Evolutionary conservation across 2,797 vertebrate species (phyloP), one percentile per base, ranked within the genome.

Genomic region (Acanthurus tractus): DNA sequence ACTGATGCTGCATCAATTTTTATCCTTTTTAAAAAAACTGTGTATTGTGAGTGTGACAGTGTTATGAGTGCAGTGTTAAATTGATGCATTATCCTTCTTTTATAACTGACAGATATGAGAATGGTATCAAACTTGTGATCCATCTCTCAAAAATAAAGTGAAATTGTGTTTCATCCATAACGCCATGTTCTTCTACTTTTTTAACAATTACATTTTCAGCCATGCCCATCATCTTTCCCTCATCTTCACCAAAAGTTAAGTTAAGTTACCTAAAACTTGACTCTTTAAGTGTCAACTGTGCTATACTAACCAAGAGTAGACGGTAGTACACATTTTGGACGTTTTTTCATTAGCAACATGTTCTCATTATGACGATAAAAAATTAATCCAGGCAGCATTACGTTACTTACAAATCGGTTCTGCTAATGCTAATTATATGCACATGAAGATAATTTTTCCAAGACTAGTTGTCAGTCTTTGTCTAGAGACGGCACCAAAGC

Each of bases 401-500:
- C 18, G 8, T 52, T 64, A 66, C n/a, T 12, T 20, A 6, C 11
- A 58, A 59, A 46, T 3, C 10, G 38, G 8, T 44, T 52, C 76
- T 57, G 38, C 13, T 46, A 15, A 63, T 25, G 63, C 55, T 69
- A 38, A 63, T 66, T 22, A 13, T 42, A 64, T 61, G 29, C 3
- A 25, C n/a, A 57, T 12, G 15, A n/a, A 52, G 18, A 45, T 56
- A 3, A 12, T 40, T 23, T 69, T 63, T 18, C 29, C 36, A 46
- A 53, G 29, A 45, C 20, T 52, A 17, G 34, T 63, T 81, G 74
- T 71, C 54, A 61, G 44, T 63, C 45, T 2, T 2, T 67, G 34
- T 48, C 44, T 15, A 2, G 36, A 34, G 44, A 49, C 50, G 14
- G 38, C 25, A 15, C 9, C 25, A 34, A 72, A 66, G 44, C 61